Evolutionary conservation across 2,797 vertebrate genomes (phyloP), one percentile per base, ranked within the genome.

Genomic region (Botia kubotai): DNA sequence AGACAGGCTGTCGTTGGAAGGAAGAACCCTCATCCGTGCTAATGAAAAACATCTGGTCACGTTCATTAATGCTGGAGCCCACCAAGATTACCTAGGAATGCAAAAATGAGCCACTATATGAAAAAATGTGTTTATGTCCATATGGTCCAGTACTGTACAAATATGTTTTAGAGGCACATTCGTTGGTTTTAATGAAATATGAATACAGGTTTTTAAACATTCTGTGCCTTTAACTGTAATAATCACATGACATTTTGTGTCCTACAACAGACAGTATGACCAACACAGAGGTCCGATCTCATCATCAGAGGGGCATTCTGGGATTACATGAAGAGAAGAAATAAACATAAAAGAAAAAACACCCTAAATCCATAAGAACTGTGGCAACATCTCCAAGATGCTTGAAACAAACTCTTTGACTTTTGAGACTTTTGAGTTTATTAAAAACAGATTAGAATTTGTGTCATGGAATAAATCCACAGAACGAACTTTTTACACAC

Each of bases 21-120:
- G 94, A 96, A 29, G 96, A 92, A 1, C 97, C 98, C 88, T 99
- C 97, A 0, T 99, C 97, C 0, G 83, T 95, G 88, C 97, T 99
- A 89, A 98, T 95, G 81, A 98, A 98, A 79, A 99, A 90, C 89
- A 94, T 97, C 93, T 98, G 96, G 81, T 97, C 97, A 11, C 93
- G 92, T 79, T 97, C 97, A 0, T 96, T 95, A 70, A 97, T 95
- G 4, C 96, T 96, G 0, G 96, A 97, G 74, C 97, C 97, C 71
- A 98, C 95, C 23, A 99, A 94, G 87, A 99, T 94, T 33, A 99
- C 96, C 97, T 99, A 83, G 4, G 72, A 60, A 78, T 83, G 82
- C 76, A 84, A 74, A 83, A 75, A 26, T 43, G 26, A 82, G 69
- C 69, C 2, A 23, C 84, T 84, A 29, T 63, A 46, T 82, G 50